Evolutionary conservation across 2,888 invertebrate species (phyloP), one percentile per base, ranked within the genome.

Genomic region (Aphrophora alni): DNA sequence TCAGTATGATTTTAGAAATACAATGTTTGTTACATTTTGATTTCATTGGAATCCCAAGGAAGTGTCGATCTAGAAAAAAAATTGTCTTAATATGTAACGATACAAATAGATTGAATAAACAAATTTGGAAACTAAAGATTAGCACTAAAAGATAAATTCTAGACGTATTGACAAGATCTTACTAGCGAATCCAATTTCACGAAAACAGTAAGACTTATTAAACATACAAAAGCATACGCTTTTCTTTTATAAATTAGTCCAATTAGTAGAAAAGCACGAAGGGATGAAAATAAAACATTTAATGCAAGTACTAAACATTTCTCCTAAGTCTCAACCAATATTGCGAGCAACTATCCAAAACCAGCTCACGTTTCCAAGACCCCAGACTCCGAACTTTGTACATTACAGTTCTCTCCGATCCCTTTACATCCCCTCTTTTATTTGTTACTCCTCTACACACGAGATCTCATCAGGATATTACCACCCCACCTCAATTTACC

Each of bases 381-480:
- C n/a, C n/a, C n/a, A n/a, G 8, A 14, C 59, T 59, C 21, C 59
- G 21, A 59, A 59, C 59, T 59, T 59, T 59, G 59, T 21, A 59
- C 59, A 59, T 59, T 21, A 59, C 59, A 59, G 59, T 59, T 59
- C 59, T 59, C 21, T 4, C n/a, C 21, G 59, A 59, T 59, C 21
- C 59, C 59, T n/a, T 59, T 59, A 21, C 59, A 3, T 59, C 59
- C 59, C 59, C 59, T 59, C 59, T 59, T 59, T 59, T 59, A 59
- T 59, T 59, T 59, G 59, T 59, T 21, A 44, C 59, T 59, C 59
- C 59, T 59, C 59, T 59, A 59, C 59, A 44, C 44, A 59, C 59
- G 59, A 59, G 59, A 59, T 59, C 59, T 59, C 59, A 59, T 59
- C 59, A 59, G 59, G 59, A 59, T 59, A 59, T 59, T 59, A 59